Conservation (phyloP, 2,888 invertebrate species). For the Ormyrus thymus region DNA sequence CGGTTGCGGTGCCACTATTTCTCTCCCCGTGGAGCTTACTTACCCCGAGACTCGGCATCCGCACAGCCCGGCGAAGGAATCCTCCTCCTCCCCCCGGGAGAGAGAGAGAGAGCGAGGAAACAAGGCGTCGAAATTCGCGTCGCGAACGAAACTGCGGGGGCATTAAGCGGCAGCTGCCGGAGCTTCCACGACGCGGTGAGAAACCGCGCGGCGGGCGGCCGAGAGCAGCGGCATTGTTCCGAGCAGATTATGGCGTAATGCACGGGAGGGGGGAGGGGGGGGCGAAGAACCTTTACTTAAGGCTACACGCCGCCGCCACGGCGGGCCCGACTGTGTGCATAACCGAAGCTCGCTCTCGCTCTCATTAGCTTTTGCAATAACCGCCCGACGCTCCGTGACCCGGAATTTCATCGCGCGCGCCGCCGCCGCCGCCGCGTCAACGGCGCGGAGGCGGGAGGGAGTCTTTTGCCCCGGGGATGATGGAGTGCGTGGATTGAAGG, state of each 20-base stretch:
- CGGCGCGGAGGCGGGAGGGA: background rate
- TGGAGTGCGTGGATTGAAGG: too few relatives aligned
- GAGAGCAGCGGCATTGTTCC: background rate
- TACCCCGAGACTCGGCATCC: too few relatives aligned
- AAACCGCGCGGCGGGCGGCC: background rate
- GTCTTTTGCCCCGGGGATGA: background rate
- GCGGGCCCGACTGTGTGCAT: too few relatives aligned
- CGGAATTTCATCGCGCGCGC: conserved; percentile 5
- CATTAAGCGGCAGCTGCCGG: background rate
- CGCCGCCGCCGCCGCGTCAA: too few relatives aligned
- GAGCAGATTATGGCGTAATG: conserved; percentile 23
- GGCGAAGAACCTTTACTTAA: background rate
- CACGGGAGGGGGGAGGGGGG: background rate
- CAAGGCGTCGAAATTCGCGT: background rate
- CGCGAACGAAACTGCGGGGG: background rate
- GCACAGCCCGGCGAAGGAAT: conserved; percentile 3
- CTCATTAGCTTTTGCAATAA: conserved; percentile 23
- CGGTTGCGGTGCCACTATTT: too few relatives aligned
- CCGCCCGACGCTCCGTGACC: background rate
- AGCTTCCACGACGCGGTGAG: background rate
- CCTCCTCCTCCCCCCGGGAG: too few relatives aligned
- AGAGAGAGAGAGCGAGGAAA: too few relatives aligned
- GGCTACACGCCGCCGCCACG: background rate
- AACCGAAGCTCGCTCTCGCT: background rate
- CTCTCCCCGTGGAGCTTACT: too few relatives aligned